phyloP scores from a whole-genome alignment of 2,888 invertebrate species.

The Eudasyphora cyanicolor region DNA sequence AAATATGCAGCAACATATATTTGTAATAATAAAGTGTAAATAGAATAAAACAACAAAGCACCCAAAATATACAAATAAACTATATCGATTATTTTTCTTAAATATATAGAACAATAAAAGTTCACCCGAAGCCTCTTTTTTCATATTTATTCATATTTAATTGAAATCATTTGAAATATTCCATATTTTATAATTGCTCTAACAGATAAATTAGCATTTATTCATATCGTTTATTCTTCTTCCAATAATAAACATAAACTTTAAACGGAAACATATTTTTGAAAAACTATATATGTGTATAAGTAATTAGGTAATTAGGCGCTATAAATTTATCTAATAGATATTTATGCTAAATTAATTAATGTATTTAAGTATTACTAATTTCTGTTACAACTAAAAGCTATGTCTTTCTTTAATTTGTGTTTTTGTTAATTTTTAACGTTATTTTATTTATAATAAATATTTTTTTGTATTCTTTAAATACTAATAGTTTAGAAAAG shows the following conservation, averaged over 20 bases:
- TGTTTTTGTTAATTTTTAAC: not conserved
- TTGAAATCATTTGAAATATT: not conserved
- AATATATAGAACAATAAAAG: not conserved
- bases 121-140: not conserved
- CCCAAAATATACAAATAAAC: not conserved
- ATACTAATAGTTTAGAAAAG: slow-evolving; percentile 12
- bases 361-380: not conserved
- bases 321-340: not conserved
- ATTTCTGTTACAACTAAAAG: slow-evolving; percentile 10
- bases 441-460: not conserved
- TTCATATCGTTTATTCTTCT: not conserved
- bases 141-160: not conserved
- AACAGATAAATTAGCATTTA: not conserved
- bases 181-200: not conserved
- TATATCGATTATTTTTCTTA: not conserved
- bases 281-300: not conserved
- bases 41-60: not conserved
- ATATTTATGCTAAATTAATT: not conserved
- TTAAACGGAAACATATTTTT: not conserved
- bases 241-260: not conserved
- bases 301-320: not conserved
- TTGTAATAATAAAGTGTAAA: too few species aligned
- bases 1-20: not conserved
- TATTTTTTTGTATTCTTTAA: not conserved
- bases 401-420: slow-evolving; percentile 16